A percentile compares a stretch with the other conserved stretches of the same genome.
phyloP scores from a whole-genome alignment of 1,140 invertebrate species.

The Sycobia sp. region DNA sequence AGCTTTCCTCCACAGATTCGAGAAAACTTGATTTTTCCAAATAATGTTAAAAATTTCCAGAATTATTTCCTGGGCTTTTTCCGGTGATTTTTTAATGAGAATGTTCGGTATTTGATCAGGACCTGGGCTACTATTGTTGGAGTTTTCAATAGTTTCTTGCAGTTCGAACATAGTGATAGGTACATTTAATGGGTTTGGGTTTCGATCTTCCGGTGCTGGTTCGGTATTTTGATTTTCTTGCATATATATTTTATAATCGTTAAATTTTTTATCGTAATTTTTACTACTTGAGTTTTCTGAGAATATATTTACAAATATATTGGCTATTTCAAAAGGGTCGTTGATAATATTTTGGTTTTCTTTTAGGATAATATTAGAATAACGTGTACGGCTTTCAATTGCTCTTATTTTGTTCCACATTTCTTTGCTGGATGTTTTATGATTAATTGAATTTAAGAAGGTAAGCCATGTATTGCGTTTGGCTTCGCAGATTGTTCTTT shows the following conservation, averaged over 20 bases:
- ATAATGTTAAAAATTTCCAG: constrained; percentile 42
- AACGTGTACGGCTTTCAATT: background rate
- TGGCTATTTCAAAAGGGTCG: constrained; percentile 1
- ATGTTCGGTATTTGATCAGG: constrained; percentile 37
- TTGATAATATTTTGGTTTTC: constrained; percentile 21
- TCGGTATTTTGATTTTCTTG: too few relatives aligned
- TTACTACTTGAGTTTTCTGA: constrained; percentile 42
- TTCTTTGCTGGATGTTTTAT: background rate
- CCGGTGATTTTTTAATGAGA: constrained; percentile 39
- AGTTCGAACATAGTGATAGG: constrained; percentile 17
- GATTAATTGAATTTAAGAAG: constrained; percentile 3
- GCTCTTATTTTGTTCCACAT: constrained; percentile 9
- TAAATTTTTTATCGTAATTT: constrained; percentile 38
- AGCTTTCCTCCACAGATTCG: constrained; percentile 43
- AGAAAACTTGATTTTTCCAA: constrained; percentile 38
- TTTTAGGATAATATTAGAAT: background rate
- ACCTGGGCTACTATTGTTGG: constrained; percentile 32
- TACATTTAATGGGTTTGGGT: background rate
- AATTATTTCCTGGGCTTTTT: constrained; percentile 31
- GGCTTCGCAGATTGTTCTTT: background rate
- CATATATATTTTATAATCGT: constrained; percentile 33
- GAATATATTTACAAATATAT: constrained; percentile 38
- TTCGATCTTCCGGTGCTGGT: too few relatives aligned
- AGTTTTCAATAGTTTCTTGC: background rate
- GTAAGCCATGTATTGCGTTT: background rate